A percentile compares a stretch with the other conserved stretches of the same genome.
phyloP scores from a whole-genome alignment of 2,797 vertebrate species.

The Erpetoichthys calabaricus region DNA sequence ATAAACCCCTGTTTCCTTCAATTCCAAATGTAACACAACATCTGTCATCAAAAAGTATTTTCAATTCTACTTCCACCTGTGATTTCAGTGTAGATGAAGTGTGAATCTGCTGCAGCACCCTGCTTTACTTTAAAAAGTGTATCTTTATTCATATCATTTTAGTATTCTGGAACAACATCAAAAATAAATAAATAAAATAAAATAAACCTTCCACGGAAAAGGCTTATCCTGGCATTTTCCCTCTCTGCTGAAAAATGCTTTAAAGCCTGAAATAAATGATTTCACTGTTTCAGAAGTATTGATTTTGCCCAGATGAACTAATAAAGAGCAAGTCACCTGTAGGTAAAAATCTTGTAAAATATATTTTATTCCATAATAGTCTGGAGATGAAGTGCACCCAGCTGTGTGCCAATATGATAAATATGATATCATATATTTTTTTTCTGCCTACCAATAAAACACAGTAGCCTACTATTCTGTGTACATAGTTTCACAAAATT shows the following conservation, averaged over 20 bases:
- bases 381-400: conserved; percentile 53
- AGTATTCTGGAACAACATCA: too few species aligned
- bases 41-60: too few species aligned
- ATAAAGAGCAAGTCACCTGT: conserved; percentile 66
- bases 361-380: conserved; percentile 67
- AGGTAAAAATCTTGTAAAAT: conserved; percentile 69
- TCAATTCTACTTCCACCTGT: too few species aligned
- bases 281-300: conserved; percentile 56
- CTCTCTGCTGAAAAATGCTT: conserved; percentile 57
- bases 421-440: conserved; percentile 22
- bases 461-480: not conserved
- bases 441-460: not conserved
- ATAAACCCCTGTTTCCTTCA: too few species aligned
- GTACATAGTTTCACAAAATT: not conserved
- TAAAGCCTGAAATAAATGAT: conserved; percentile 62
- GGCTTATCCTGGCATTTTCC: too few species aligned
- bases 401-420: conserved; percentile 41
- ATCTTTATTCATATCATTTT: too few species aligned
- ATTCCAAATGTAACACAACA: too few species aligned
- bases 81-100: too few species aligned
- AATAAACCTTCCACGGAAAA: too few species aligned
- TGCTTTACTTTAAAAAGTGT: too few species aligned
- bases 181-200: too few species aligned
- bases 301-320: conserved; percentile 63
- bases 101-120: too few species aligned